Evolutionary conservation across 2,797 vertebrate genomes (phyloP).

Genomic region (Salarias fasciatus): DNA sequence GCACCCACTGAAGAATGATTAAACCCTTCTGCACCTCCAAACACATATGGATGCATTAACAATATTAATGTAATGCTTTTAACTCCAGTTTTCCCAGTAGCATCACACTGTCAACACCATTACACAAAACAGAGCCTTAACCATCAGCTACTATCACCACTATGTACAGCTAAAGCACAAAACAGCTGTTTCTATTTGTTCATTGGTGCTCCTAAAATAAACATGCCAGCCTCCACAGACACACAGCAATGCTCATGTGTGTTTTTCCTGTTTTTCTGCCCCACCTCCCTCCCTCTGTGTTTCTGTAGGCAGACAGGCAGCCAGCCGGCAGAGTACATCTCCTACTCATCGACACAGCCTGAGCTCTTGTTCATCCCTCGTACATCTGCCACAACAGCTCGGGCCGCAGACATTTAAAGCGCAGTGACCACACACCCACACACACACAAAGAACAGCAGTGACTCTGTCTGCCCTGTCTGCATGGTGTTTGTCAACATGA

Average conservation of each 20-base stretch:
- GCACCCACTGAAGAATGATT: conserved; percentile 21
- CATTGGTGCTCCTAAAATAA: background rate
- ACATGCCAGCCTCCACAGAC: background rate
- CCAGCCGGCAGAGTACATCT: conserved; percentile 10
- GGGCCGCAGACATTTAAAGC: background rate
- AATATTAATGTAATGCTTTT: background rate
- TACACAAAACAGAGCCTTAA: background rate
- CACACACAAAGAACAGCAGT: conserved; percentile 2
- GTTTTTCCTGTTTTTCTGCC: conserved; percentile 54
- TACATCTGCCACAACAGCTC: conserved; percentile 42
- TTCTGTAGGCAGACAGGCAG: conserved; percentile 12
- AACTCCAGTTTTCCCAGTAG: background rate
- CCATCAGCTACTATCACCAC: background rate
- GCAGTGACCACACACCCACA: conserved; percentile 5
- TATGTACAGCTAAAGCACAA: background rate
- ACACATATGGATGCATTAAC: background rate
- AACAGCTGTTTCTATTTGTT: background rate
- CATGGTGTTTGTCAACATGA: background rate
- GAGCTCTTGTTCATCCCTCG: conserved; percentile 53
- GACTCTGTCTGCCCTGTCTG: conserved; percentile 3
- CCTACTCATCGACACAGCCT: conserved; percentile 36
- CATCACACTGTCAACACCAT: too few species aligned
- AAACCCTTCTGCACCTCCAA: conserved; percentile 20
- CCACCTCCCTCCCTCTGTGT: conserved; percentile 52
- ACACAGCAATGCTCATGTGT: background rate